Base-by-base conservation (phyloP, 2,888 invertebrate species). In the Tillus elongatus region DNA sequence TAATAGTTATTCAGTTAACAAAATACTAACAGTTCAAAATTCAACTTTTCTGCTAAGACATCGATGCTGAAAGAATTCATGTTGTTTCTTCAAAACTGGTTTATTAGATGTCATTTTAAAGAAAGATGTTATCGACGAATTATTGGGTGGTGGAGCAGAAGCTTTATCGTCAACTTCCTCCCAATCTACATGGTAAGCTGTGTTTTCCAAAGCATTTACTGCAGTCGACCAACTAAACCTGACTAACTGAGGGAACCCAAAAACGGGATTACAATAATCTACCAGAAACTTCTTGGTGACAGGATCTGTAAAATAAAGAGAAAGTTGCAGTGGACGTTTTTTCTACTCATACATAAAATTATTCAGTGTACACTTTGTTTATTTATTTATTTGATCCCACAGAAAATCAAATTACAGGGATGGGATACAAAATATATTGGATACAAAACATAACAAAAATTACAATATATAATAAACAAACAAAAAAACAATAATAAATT, bases 211-310 rank as follows among this genome's bases (percentile, higher is more conserved):
- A 49, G 89, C 79, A 30, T 77, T 76, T 41, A 80, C 81, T 0
- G 95, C 86, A 0, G 98, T 98, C 0, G 95, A 91, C 98, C 98
- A 98, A 61, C 95, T 93, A 63, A 97, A 95, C 42, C 98, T 71
- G 0, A 98, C 96, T 11, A 98, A 69, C 35, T 83, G 77, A 0
- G 96, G 90, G 64, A 84, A 99, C 0, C 98, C 98, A 69, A 98
- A 99, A 0, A 97, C 78, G 13, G 77, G 73, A 66, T 98, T 91
- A 39, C 89, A 73, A 57, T 83, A 76, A 6, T 82, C 74, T 1
- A 71, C 63, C 19, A 98, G 72, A 68, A 96, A 99, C 46, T 80
- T 80, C 64, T 96, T 97, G 1, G 97, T 97, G 0, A 78, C 74
- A 0, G 96, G 93, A 77, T 98, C 97, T 81, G 69, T 50, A 67